A percentile compares a stretch with the other conserved stretches of the same genome.
Conservation (phyloP, 2,113 vertebrate species). For the Lepus europaeus region DNA sequence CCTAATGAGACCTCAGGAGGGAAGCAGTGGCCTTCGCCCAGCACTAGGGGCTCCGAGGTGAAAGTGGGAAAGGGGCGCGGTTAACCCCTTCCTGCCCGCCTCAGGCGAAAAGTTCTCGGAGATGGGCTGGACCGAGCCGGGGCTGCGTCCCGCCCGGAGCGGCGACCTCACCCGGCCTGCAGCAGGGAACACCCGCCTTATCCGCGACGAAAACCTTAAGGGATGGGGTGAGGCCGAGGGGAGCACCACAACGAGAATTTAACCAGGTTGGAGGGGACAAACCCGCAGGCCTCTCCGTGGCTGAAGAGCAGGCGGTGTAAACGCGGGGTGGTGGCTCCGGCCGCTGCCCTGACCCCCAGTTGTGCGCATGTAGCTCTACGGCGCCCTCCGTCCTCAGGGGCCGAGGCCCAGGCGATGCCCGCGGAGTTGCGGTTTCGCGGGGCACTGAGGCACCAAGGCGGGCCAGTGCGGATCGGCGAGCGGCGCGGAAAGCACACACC, state of each 20-base stretch:
- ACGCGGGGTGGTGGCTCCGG: fast-evolving
- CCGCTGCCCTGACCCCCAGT: too few species aligned
- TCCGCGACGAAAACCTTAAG: background rate
- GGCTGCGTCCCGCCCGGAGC: background rate
- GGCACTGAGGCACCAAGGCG: fast-evolving
- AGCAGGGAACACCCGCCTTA: background rate
- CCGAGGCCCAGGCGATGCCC: background rate
- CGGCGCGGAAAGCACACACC: background rate
- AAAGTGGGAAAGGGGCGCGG: constrained; percentile 36
- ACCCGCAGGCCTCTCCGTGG: background rate
- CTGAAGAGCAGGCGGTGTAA: background rate
- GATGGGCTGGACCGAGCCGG: fast-evolving
- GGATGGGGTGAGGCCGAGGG: background rate
- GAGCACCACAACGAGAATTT: background rate
- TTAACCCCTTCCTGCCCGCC: constrained; percentile 88
- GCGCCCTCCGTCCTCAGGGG: background rate
- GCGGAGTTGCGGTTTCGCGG: fast-evolving
- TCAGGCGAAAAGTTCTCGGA: background rate
- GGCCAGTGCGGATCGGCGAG: too few species aligned
- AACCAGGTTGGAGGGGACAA: background rate
- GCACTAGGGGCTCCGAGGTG: constrained; percentile 58
- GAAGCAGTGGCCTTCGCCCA: constrained; percentile 83
- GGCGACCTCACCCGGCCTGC: fast-evolving
- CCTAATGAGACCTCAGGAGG: constrained; percentile 92
- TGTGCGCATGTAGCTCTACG: too few species aligned